Percentiles rank a stretch among this genome's conserved stretches.
These are phyloP conservation scores for Mastacembelus armatus DNA, from an alignment of 2,797 vertebrate species.

Conservation along the genomic window DNA sequence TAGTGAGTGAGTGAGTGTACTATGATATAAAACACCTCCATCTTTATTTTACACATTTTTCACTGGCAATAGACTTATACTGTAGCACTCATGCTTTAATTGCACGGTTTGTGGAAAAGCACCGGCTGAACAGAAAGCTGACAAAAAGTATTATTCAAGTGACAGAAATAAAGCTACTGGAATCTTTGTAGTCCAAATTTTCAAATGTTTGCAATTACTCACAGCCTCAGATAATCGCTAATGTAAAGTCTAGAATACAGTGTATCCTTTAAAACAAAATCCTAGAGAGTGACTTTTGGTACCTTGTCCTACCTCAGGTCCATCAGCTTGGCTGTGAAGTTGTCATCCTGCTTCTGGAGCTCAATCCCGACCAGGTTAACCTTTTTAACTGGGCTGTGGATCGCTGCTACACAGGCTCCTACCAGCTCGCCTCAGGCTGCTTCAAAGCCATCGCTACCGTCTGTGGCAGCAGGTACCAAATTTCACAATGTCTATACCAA, in stretches of 20 bases:
- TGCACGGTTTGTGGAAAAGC: constrained; percentile 7
- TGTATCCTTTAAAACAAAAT: neutral
- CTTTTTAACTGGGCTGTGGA: constrained; percentile 99
- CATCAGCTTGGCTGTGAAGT: constrained; percentile 98
- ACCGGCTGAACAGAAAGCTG: constrained; percentile 25
- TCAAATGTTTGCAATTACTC: constrained; percentile 23
- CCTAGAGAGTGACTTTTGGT: constrained; percentile 1
- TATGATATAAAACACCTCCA: constrained; percentile 20
- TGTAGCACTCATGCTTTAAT: constrained; percentile 17
- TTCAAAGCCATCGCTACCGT: constrained; percentile 98
- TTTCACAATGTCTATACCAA: neutral
- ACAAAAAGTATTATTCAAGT: constrained; percentile 1
- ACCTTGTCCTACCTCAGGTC: constrained; percentile 82
- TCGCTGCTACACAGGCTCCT: constrained; percentile 96
- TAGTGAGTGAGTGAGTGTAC: no score
- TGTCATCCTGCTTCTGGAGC: constrained; percentile 92
- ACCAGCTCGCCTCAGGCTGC: constrained; percentile 95
- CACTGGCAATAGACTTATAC: constrained; percentile 7
- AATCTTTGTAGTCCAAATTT: constrained; percentile 10
- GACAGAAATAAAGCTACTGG: constrained; percentile 22
- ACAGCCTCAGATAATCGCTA: constrained; percentile 9
- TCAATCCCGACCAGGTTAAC: constrained; percentile 96
- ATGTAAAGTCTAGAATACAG: neutral
- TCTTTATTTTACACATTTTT: constrained; percentile 39
- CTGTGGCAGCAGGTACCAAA: constrained; percentile 92